phyloP scores from a whole-genome alignment of 2,113 vertebrate species.

The Columbina picui region DNA sequence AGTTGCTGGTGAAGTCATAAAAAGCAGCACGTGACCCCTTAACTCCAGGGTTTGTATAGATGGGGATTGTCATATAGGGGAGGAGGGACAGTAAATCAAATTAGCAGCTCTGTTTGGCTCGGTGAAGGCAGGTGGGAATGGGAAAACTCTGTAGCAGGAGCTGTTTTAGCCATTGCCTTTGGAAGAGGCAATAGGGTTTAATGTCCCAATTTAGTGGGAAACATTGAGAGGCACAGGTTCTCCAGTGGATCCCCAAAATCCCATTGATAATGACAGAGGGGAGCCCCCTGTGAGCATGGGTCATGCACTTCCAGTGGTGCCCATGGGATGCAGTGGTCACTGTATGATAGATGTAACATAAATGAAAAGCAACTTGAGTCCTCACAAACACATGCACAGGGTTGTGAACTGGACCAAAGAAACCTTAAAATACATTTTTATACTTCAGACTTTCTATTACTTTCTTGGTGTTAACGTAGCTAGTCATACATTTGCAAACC shows the following conservation, averaged over 20 bases:
- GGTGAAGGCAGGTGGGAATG: accelerated
- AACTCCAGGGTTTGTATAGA: not conserved
- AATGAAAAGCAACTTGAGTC: not conserved
- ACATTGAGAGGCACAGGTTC: not conserved
- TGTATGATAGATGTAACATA: accelerated
- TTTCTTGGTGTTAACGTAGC: not conserved
- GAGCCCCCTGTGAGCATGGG: not conserved
- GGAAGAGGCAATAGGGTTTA: not conserved
- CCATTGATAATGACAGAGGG: accelerated
- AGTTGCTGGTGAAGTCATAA: not conserved
- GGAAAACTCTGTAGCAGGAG: not conserved
- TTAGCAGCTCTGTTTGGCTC: not conserved
- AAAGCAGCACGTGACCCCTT: not conserved
- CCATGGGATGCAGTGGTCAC: accelerated
- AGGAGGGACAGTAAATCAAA: not conserved
- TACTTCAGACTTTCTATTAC: not conserved
- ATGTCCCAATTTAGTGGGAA: not conserved
- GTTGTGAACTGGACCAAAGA: not conserved
- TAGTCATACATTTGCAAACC: not conserved
- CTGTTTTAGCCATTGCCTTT: not conserved
- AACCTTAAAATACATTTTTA: not conserved
- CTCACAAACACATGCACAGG: not conserved
- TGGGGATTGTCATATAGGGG: not conserved
- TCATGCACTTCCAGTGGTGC: not conserved
- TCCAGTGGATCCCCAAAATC: not conserved